Conservation (phyloP, 2,113 vertebrate species). For the Bos taurus region ARS-UCD2.0 NC_037330.1:116373501-116374000, state of each 20-base stretch:
- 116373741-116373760: not conserved
- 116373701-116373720: not conserved
- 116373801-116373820: not conserved
- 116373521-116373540: not conserved
- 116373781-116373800: accelerated
- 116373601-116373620: not conserved
- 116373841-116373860: not conserved
- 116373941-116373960: no score
- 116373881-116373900: no score
- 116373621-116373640: not conserved
- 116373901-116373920: accelerated
- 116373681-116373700: not conserved
- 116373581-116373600: not conserved
- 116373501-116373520: not conserved
- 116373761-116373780: not conserved
- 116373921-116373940: accelerated
- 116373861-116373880: not conserved
- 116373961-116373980: not conserved
- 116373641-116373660: not conserved
- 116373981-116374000: accelerated
- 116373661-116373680: not conserved
- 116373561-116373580: not conserved
- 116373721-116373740: not conserved
- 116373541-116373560: not conserved
- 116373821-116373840: not conserved